Percentiles rank a stretch among this genome's conserved stretches.
Evolutionary conservation across 2,888 invertebrate species (phyloP).

Genomic region (Salticus scenicus): DNA sequence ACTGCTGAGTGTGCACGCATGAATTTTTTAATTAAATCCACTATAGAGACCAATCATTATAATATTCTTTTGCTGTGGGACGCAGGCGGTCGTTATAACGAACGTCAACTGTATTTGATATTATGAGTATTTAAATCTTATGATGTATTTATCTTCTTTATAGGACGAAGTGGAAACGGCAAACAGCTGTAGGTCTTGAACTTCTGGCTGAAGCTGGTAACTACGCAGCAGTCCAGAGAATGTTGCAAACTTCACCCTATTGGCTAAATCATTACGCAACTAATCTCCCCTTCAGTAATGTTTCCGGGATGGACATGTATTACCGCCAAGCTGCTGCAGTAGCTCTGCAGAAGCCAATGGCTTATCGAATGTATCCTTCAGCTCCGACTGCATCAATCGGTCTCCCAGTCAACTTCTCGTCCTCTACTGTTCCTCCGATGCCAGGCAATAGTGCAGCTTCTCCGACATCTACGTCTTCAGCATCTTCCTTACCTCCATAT

Average conservation of each 20-base stretch:
- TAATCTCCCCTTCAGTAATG: constrained; percentile 78
- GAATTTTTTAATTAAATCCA: no score
- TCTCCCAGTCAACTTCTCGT: constrained; percentile 47
- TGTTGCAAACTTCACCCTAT: constrained; percentile 77
- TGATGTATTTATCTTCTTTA: no score
- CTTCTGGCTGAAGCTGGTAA: constrained; percentile 97
- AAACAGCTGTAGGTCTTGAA: constrained; percentile 97
- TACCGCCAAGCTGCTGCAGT: constrained; percentile 72
- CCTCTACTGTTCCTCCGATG: constrained; percentile 33
- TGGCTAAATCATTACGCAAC: constrained; percentile 71
- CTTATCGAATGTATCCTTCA: constrained; percentile 61
- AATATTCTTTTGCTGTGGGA: no score
- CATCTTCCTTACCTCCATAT: constrained; percentile 50
- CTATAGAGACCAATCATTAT: no score
- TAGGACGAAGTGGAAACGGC: constrained; percentile 99
- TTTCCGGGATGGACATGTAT: constrained; percentile 71
- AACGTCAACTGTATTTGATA: no score
- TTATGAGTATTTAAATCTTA: no score
- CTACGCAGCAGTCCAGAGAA: constrained; percentile 97
- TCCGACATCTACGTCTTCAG: constrained; percentile 46
- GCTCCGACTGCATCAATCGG: constrained; percentile 34
- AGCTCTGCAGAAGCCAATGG: constrained; percentile 65
- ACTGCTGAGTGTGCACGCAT: no score
- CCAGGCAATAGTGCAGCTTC: constrained; percentile 48
- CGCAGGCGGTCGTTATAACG: no score